Base-by-base conservation (phyloP, 2,888 invertebrate species). In the Caenorhabditis imperialis region DNA sequence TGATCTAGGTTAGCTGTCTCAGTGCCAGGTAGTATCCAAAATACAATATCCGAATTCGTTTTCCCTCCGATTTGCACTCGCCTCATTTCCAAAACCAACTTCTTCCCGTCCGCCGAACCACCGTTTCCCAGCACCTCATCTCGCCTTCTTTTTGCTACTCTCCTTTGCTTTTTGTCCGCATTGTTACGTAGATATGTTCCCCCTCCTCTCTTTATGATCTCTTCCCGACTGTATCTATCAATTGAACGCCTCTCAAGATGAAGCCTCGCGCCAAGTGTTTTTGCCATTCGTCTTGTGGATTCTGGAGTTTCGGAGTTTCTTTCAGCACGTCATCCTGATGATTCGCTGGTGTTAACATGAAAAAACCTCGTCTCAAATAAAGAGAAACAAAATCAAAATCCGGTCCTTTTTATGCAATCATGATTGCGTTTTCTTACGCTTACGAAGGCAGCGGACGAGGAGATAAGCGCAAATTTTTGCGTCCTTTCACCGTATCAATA, bases 381-480 rank as follows among this genome's bases (percentile, higher is more conserved):
- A 65, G 57, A 38, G 57, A 42, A 57, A 50, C 48, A 16, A 45
- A 35, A 16, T 42, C 50, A 45, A 42, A 57, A 65, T 65, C 65
- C 65, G 65, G 65, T 65, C 65, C 65, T 57, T 65, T 65, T 65
- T 65, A 65, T 65, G 65, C 65, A 65, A 65, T 65, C 65, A 50
- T 65, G 65, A 65, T 65, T 65, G 65, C 65, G 57, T 65, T 30
- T 30, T 7, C 10, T 30, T 30, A 7, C 30, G 6, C 30, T 30
- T 7, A n/a, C n/a, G n/a, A n/a, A n/a, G n/a, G n/a, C n/a, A 6
- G 54, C 65, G 48, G 54, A 50, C 40, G 8, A 44, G 35, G 16
- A 30, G 63, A 65, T 55, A 65, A 65, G 55, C 55, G 65, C 62
- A 50, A n/a, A 48, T 50, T 55, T 62, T 62, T 53, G 50, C 30